These are phyloP conservation scores for Cylas formicarius DNA, from an alignment of 1,140 invertebrate species.

Conservation along the genomic window DNA sequence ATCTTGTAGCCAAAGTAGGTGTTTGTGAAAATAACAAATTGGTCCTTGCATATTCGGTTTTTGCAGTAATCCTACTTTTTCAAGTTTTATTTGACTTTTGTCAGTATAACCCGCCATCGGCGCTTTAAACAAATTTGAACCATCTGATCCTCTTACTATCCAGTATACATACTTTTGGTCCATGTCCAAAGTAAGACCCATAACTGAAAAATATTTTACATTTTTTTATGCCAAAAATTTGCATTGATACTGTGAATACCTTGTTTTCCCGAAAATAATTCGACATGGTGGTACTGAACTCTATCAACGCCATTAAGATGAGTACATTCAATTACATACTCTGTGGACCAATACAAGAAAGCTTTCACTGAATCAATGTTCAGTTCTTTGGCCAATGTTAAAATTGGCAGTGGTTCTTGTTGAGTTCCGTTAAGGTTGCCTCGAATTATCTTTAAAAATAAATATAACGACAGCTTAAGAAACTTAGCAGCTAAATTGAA, in stretches of 20 bases:
- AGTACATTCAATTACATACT: conserved; percentile 69
- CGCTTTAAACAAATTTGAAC: conserved; percentile 63
- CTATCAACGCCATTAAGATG: conserved; percentile 70
- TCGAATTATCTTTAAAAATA: conserved; percentile 52
- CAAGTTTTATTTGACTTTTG: conserved; percentile 18
- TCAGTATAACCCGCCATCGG: conserved; percentile 50
- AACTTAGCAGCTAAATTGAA: not conserved
- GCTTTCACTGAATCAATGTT: conserved; percentile 74
- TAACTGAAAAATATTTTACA: conserved; percentile 50
- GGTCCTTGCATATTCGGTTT: conserved; percentile 53
- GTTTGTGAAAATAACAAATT: conserved; percentile 69
- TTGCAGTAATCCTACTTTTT: conserved; percentile 44
- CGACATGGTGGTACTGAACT: conserved; percentile 60
- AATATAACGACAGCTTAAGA: no score
- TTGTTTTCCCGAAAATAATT: conserved; percentile 71
- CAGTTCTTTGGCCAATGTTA: conserved; percentile 71
- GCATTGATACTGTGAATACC: conserved; percentile 39
- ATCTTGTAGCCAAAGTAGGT: conserved; percentile 74
- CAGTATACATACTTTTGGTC: conserved; percentile 68
- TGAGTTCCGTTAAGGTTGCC: conserved; percentile 59
- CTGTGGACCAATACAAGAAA: conserved; percentile 83
- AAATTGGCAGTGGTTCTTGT: conserved; percentile 67
- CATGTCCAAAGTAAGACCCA: conserved; percentile 73
- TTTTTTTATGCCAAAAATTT: not conserved
- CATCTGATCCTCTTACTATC: conserved; percentile 67